Conservation (phyloP, 2,888 invertebrate species). For the Endomychus coccineus region DNA sequence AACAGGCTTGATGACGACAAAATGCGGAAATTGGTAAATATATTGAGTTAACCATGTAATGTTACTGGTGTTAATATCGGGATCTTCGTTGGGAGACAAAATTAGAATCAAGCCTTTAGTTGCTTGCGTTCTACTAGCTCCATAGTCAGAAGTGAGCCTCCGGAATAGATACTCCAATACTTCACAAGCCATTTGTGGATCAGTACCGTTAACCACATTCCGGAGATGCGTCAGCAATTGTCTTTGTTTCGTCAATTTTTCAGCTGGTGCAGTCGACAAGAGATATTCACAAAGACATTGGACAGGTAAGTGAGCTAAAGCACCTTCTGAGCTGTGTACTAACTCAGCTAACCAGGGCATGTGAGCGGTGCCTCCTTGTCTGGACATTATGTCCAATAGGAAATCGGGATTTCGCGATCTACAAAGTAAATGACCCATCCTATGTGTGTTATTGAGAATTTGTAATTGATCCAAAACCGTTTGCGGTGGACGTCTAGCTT, state of each 20-base stretch:
- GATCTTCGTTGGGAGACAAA: slow-evolving; percentile 40
- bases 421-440: slow-evolving; percentile 84
- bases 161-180: slow-evolving; percentile 85
- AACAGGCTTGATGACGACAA: slow-evolving; percentile 61
- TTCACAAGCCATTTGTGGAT: slow-evolving; percentile 59
- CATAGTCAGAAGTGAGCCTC: slow-evolving; percentile 74
- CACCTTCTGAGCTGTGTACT: slow-evolving; percentile 85
- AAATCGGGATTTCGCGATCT: slow-evolving; percentile 85
- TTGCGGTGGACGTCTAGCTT: slow-evolving; percentile 73
- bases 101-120: slow-evolving; percentile 46
- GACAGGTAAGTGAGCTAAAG: slow-evolving; percentile 83
- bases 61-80: slow-evolving; percentile 33
- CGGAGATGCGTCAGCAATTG: slow-evolving; percentile 58
- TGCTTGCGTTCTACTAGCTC: slow-evolving; percentile 69
- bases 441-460: slow-evolving; percentile 66
- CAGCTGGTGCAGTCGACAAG: slow-evolving; percentile 58
- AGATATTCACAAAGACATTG: slow-evolving; percentile 96
- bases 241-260: slow-evolving; percentile 64
- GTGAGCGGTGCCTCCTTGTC: slow-evolving; percentile 72
- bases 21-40: slow-evolving; percentile 71
- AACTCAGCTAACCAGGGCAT: slow-evolving; percentile 97
- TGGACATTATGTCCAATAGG: slow-evolving; percentile 82
- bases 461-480: slow-evolving; percentile 71
- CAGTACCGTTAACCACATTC: slow-evolving; percentile 47
- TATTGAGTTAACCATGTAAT: slow-evolving; percentile 54